Conservation (phyloP, 2,113 vertebrate species). For the Alectura lathami region DNA sequence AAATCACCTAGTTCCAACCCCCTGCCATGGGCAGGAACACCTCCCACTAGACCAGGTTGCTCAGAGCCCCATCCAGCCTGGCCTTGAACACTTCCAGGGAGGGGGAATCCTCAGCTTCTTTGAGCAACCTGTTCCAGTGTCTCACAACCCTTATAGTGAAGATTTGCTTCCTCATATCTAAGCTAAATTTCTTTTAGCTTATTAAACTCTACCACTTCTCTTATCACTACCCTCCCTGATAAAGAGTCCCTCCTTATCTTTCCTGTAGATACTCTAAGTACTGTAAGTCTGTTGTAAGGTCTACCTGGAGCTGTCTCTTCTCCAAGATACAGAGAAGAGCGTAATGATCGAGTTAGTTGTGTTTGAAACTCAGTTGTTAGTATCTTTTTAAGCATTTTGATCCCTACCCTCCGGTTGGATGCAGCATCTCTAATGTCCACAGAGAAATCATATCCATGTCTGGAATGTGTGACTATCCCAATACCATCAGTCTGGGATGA, state of each 20-base stretch:
- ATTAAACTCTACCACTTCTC: background rate
- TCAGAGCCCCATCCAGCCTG: background rate
- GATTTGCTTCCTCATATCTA: background rate
- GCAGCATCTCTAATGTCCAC: background rate
- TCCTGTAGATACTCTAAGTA: background rate
- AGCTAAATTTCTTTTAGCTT: background rate
- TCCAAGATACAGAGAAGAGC: background rate
- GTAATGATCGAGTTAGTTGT: background rate
- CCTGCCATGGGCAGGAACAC: background rate
- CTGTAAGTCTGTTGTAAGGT: background rate
- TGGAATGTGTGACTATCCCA: background rate
- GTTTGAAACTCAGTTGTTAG: background rate
- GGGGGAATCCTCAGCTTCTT: too few species aligned
- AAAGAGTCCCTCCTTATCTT: background rate
- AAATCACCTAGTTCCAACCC: background rate
- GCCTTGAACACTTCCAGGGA: background rate
- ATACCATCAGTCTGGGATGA: background rate
- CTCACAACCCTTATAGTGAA: background rate
- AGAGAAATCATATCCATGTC: background rate
- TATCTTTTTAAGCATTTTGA: background rate
- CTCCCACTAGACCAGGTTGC: background rate
- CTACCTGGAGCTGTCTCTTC: background rate
- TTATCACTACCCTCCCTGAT: background rate
- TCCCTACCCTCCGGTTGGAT: background rate
- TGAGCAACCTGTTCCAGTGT: background rate